Percentiles rank a stretch among this genome's conserved stretches.
Evolutionary conservation across 2,113 vertebrate genomes (phyloP).

Genomic region (Myotis yumanensis): DNA sequence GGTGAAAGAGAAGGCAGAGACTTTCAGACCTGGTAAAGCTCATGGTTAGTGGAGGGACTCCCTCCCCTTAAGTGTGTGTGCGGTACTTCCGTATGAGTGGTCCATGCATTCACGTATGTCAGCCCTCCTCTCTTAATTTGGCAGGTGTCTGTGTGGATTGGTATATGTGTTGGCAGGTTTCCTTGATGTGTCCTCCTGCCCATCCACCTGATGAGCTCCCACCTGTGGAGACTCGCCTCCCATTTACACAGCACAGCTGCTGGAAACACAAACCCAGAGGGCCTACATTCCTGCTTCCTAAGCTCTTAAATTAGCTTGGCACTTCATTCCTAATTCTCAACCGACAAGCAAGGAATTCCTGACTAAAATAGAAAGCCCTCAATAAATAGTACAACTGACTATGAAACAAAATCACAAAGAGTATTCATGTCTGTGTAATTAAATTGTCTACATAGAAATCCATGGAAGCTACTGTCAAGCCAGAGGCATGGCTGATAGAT

Average conservation of each 20-base stretch:
- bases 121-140: not conserved
- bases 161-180: not conserved
- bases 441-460: not conserved
- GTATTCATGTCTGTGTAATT: not conserved
- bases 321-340: not conserved
- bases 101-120: too few relatives aligned
- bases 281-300: not conserved
- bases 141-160: not conserved
- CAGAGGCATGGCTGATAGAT: not conserved
- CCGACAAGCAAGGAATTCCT: not conserved
- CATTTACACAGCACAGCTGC: not conserved
- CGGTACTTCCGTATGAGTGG: not conserved
- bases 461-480: not conserved
- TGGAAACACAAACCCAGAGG: not conserved
- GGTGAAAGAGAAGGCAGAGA: not conserved
- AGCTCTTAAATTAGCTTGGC: not conserved
- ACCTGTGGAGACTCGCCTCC: not conserved
- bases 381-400: not conserved
- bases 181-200: not conserved
- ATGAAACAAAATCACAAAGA: not conserved
- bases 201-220: not conserved
- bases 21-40: not conserved
- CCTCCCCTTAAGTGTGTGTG: too few relatives aligned
- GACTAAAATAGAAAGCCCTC: not conserved
- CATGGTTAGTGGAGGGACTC: too few relatives aligned